Conservation (phyloP, 2,888 invertebrate species). For the Clanis bilineata region DNA sequence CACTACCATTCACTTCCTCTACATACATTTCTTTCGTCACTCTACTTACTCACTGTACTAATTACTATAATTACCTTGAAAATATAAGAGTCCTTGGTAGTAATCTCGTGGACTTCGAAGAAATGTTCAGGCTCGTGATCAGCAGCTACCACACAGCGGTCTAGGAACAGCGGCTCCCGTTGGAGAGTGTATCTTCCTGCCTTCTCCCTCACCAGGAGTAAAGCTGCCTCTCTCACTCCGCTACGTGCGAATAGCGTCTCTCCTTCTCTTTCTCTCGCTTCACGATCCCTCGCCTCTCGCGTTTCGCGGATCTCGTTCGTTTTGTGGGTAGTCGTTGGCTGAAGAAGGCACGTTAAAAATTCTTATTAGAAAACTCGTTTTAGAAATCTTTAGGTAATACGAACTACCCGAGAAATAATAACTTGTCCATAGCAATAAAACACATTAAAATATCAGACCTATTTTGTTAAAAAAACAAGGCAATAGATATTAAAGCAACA, state of each 20-base stretch:
- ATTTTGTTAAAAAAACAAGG: background rate
- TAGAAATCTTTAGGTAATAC: background rate
- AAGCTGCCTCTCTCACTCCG: slow-evolving; percentile 92
- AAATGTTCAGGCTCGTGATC: slow-evolving; percentile 96
- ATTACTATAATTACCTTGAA: slow-evolving; percentile 88
- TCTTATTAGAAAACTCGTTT: background rate
- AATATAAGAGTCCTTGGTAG: slow-evolving; percentile 95
- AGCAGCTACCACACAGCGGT: slow-evolving; percentile 94
- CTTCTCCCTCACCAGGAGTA: slow-evolving; percentile 94
- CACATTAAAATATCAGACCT: background rate
- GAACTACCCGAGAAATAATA: background rate
- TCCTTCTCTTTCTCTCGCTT: slow-evolving; percentile 70
- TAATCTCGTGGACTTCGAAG: slow-evolving; percentile 96
- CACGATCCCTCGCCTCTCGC: slow-evolving; percentile 69
- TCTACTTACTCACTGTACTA: slow-evolving; percentile 10
- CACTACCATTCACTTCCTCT: too few relatives aligned
- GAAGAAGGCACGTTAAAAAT: slow-evolving; percentile 29
- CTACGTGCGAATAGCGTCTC: slow-evolving; percentile 86
- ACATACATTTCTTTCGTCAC: too few relatives aligned
- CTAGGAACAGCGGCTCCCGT: slow-evolving; percentile 94
- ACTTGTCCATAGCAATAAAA: too few relatives aligned
- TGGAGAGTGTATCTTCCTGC: slow-evolving; percentile 92
- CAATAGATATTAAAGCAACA: background rate
- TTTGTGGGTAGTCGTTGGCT: slow-evolving; percentile 88
- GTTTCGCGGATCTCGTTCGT: slow-evolving; percentile 84